Evolutionary conservation across 2,888 invertebrate species (phyloP).

Genomic region (Eumacrocentrus americanus): DNA sequence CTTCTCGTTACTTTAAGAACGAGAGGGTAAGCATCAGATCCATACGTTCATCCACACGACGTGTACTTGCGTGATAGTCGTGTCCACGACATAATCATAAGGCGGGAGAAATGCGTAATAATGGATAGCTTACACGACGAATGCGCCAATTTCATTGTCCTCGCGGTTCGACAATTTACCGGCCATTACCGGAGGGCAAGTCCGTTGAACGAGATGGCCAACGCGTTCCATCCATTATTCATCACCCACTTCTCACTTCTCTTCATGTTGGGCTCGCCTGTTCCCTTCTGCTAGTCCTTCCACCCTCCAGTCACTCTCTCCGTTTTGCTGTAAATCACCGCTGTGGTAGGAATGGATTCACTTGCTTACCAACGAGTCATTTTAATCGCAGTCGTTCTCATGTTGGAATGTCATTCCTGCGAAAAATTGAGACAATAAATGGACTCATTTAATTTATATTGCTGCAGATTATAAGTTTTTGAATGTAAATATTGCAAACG

Average conservation of each 20-base stretch:
- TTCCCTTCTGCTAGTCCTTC: conserved; percentile 24
- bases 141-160: conserved; percentile 54
- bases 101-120: conserved; percentile 51
- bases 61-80: conserved; percentile 30
- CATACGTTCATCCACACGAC: not conserved
- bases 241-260: conserved; percentile 51
- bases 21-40: conserved; percentile 4
- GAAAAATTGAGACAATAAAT: not conserved
- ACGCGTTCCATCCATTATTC: conserved; percentile 59
- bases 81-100: conserved; percentile 42
- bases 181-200: conserved; percentile 50
- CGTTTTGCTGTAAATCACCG: not conserved
- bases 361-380: not conserved
- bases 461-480: not conserved
- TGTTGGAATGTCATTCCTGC: not conserved
- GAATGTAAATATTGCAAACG: not conserved
- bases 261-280: conserved; percentile 19
- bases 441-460: not conserved
- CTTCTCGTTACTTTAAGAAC: not conserved
- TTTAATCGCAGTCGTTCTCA: not conserved
- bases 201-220: conserved; percentile 43
- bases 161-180: conserved; percentile 56
- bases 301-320: conserved; percentile 18
- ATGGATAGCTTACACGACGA: conserved; percentile 51
- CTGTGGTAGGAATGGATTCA: not conserved